Evolutionary conservation across 2,888 invertebrate genomes (phyloP).

Genomic region (Entomobrya proxima): DNA sequence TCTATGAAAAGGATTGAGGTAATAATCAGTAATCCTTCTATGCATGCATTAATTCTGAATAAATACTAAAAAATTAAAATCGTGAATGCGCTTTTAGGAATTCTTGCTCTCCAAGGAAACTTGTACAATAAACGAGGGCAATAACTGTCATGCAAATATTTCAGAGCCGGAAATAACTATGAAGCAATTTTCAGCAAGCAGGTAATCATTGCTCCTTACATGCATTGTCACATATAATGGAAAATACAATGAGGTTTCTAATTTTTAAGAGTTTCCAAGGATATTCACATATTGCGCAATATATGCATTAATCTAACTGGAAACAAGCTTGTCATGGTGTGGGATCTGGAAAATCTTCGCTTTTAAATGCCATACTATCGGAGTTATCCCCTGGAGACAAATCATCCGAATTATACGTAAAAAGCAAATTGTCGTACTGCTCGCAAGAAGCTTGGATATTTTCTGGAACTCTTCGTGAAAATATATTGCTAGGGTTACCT

Average conservation of each 20-base stretch:
- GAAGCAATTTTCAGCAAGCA: too few species aligned
- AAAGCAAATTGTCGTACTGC: slow-evolving; percentile 48
- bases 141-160: too few species aligned
- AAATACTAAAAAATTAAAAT: not conserved
- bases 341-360: slow-evolving; percentile 64
- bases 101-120: too few species aligned
- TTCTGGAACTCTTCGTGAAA: slow-evolving; percentile 37
- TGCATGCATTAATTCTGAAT: slow-evolving; percentile 18
- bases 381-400: slow-evolving; percentile 83
- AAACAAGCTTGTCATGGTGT: slow-evolving; percentile 52
- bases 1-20: slow-evolving; percentile 48
- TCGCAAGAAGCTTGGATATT: slow-evolving; percentile 59
- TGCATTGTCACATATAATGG: too few species aligned
- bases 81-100: not conserved
- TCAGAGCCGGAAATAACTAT: too few species aligned
- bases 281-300: not conserved
- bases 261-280: too few species aligned
- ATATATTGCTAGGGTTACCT: slow-evolving; percentile 46
- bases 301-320: slow-evolving; percentile 27
- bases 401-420: slow-evolving; percentile 79
- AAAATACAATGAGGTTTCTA: too few species aligned
- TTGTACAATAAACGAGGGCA: too few species aligned
- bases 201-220: too few species aligned
- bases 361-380: slow-evolving; percentile 84
- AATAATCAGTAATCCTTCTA: slow-evolving; percentile 26